Percentiles rank a stretch among this genome's conserved stretches.
phyloP scores from a whole-genome alignment of 1,140 invertebrate genomes.

The Drosophila asahinai region DNA sequence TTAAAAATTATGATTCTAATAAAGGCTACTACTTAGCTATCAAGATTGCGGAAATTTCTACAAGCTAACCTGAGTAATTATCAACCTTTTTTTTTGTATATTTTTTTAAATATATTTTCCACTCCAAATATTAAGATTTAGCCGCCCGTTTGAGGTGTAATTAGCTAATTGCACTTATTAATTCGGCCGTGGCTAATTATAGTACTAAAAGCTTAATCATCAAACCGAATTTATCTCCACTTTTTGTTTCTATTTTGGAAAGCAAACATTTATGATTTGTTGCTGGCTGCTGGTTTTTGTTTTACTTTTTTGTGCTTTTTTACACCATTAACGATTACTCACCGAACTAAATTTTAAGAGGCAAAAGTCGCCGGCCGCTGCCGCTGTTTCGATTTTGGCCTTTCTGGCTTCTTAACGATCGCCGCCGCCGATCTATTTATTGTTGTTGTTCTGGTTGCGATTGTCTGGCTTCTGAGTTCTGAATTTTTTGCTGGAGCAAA shows the following conservation, averaged over 20 bases:
- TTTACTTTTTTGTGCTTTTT: conserved; percentile 14
- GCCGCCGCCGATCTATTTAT: conserved; percentile 41
- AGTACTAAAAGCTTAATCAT: conserved; percentile 45
- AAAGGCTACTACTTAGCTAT: conserved; percentile 2
- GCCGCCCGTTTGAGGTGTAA: conserved; percentile 13
- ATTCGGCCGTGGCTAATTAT: conserved; percentile 51
- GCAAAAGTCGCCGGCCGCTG: conserved; percentile 39
- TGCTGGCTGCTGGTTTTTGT: conserved; percentile 1
- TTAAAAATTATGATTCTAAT: neutral
- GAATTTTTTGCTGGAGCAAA: conserved; percentile 67
- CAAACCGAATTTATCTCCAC: conserved; percentile 23
- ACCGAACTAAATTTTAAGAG: conserved; percentile 64
- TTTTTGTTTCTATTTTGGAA: conserved; percentile 58
- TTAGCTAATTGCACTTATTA: conserved; percentile 60
- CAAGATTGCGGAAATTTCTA: neutral
- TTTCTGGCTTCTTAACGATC: conserved; percentile 54
- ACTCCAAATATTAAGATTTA: conserved; percentile 32
- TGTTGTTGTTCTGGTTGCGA: conserved; percentile 48
- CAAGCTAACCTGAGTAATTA: neutral
- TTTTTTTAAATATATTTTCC: conserved; percentile 15
- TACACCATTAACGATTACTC: conserved; percentile 64
- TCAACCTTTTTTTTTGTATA: neutral
- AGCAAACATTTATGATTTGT: conserved; percentile 52
- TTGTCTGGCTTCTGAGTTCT: conserved; percentile 55
- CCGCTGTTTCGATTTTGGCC: conserved; percentile 30